phyloP scores from a whole-genome alignment of 2,113 vertebrate species.

The Gnathonemus echidnorhynchus region DNA sequence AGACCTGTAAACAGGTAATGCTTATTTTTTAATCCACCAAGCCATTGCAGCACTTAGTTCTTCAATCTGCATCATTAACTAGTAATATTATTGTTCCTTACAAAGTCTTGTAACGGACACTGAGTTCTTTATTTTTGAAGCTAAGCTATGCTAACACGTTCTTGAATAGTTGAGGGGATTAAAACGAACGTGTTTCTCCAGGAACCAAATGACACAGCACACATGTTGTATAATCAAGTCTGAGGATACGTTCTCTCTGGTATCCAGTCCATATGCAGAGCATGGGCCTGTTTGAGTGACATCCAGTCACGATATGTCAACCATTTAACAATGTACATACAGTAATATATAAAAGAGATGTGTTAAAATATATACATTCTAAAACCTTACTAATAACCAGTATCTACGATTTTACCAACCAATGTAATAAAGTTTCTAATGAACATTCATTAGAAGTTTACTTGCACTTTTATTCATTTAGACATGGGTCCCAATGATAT shows the following conservation, averaged over 20 bases:
- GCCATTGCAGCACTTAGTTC: not conserved
- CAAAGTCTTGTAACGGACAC: not conserved
- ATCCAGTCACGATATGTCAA: not conserved
- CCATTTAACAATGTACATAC: not conserved
- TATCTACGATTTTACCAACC: not conserved
- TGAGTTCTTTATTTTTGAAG: not conserved
- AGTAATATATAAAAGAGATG: not conserved
- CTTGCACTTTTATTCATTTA: not conserved
- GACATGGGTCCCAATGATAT: not conserved
- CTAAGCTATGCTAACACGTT: not conserved
- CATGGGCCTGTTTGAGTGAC: not conserved
- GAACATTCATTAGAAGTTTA: not conserved
- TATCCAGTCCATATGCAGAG: not conserved
- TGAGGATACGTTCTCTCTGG: not conserved
- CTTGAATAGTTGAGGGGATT: not conserved
- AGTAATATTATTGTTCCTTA: not conserved
- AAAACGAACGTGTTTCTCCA: not conserved
- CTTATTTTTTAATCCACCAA: conserved; percentile 6
- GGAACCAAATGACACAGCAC: not conserved
- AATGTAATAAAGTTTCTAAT: not conserved
- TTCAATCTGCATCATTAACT: not conserved
- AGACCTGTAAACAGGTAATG: not conserved
- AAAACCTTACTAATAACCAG: not conserved
- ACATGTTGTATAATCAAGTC: not conserved
- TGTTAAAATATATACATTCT: not conserved